Base-by-base conservation (phyloP, 2,888 invertebrate species). In the Anoncus sp. region DNA sequence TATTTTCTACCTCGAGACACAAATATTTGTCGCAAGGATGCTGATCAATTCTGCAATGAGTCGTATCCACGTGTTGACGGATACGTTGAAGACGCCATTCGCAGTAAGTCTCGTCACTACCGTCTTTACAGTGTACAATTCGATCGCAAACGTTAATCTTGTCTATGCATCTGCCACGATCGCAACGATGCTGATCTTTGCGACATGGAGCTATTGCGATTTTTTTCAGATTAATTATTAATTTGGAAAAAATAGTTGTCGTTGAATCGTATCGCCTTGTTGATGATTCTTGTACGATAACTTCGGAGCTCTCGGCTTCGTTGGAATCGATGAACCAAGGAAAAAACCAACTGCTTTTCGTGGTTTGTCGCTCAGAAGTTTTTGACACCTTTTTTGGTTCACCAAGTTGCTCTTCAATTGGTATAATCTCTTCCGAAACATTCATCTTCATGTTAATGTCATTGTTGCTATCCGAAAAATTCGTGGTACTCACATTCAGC, bases 1-100 rank as follows among this genome's bases (percentile, higher is more conserved):
- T 87, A 63, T 84, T 83, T 63, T 84, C 77, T 71, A 86, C 83
- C 62, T 90, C 85, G 60, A 92, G 57, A 62, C 86, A 86, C 20
- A 73, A 72, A 1, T 65, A 77, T 0, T 75, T 75, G 55, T 83
- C 85, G 65, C 88, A 87, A 7, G 75, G 47, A 16, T 83, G 76
- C 53, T 85, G 79, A n/a, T 81, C 75, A 1, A 70, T 67, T 45
- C 59, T 31, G 67, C 83, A 82, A 24, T 70, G 78, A n/a, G 59
- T 51, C 18, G 18, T 14, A 43, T 74, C 24, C 18, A 20, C 18
- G 24, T 38, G 7, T 18, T 73, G 22, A 31, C 14, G 49, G 14
- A 49, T 47, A 10, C 59, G 59, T 9, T 59, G 0, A 0, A 31
- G 31, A 16, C 18, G 66, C 35, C 10, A 14, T 3, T n/a, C 35